Base-by-base conservation (phyloP, 2,797 vertebrate species). In the Sebastolobus altivelis region DNA sequence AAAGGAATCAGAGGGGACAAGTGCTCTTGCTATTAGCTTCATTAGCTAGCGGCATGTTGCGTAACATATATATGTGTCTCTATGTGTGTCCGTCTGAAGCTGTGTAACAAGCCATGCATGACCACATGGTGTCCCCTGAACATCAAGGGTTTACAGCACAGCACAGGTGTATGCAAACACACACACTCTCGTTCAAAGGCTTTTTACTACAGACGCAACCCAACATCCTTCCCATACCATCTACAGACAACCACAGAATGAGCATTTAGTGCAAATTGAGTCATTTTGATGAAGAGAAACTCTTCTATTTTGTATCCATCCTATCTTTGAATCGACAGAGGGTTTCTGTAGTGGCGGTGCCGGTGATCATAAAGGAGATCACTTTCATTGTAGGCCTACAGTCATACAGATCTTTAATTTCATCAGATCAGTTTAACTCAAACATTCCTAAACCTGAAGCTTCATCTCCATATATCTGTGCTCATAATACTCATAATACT, bases 101-200 rank as follows among this genome's bases (percentile, higher is more conserved):
- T 76, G 85, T 65, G 80, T 33, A 87, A 79, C 35, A 66, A 72
- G 56, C 76, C 74, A 5, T 84, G 31, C 31, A 56, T 54, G 76
- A 79, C 59, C 85, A 88, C 79, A 76, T 87, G 83, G 72, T 58
- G 11, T 70, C 68, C 60, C 4, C 37, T 27, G 33, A 72, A 79
- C 81, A 85, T 82, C 67, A 81, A 76, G 58, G 69, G 22, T 58
- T 81, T 62, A 54, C 35, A 66, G 65, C 16, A 55, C 49, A 49
- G 20, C 60, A 22, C 79, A 84, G 77, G 37, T 79, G 65, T 29
- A 52, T 11, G n/a, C 12, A 58, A 12, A 35, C 56, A 60, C 49
- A 46, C 58, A 40, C 43, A 55, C 60, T 18, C 35, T n/a, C 18
- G 16, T 70, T 73, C 49, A 79, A 67, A 81, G 8, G n/a, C 52